Evolutionary conservation across 2,888 invertebrate species (phyloP).

Genomic region (Nomada fabriciana): DNA sequence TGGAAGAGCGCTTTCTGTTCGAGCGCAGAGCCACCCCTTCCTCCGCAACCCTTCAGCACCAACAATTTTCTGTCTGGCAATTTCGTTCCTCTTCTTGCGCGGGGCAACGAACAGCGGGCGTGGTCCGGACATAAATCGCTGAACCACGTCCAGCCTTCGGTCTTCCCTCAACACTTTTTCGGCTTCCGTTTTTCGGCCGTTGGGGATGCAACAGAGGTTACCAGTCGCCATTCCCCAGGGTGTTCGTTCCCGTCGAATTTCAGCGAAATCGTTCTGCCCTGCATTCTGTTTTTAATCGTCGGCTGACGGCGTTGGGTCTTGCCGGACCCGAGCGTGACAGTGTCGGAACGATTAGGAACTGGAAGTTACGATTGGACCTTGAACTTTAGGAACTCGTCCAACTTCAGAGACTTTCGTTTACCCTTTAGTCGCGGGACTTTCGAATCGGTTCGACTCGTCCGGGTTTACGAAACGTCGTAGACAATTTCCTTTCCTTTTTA

Average conservation of each 20-base stretch:
- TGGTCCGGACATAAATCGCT: constrained; percentile 68
- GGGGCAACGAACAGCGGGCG: constrained; percentile 68
- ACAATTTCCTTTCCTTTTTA: background rate
- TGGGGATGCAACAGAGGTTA: background rate
- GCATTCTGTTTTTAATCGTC: too few species aligned
- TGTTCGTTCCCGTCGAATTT: background rate
- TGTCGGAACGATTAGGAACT: constrained; percentile 3
- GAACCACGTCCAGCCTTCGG: constrained; percentile 58
- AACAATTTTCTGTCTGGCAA: constrained; percentile 58
- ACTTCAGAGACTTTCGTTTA: constrained; percentile 20
- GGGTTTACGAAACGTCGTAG: background rate
- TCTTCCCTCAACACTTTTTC: constrained; percentile 27
- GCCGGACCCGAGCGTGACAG: too few species aligned
- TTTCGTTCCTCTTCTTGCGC: constrained; percentile 61
- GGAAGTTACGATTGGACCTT: background rate
- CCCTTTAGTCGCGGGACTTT: background rate
- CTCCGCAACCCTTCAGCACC: constrained; percentile 9
- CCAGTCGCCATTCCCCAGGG: constrained; percentile 9
- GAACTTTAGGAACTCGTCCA: background rate
- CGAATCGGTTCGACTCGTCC: constrained; percentile 14
- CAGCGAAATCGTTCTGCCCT: background rate
- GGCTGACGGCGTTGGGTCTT: too few species aligned
- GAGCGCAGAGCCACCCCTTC: constrained; percentile 43
- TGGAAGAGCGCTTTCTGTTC: constrained; percentile 57
- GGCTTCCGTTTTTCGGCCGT: constrained; percentile 6